Evolutionary conservation across 2,113 vertebrate species (phyloP).

Genomic region (Porphyrio hochstetteri): DNA sequence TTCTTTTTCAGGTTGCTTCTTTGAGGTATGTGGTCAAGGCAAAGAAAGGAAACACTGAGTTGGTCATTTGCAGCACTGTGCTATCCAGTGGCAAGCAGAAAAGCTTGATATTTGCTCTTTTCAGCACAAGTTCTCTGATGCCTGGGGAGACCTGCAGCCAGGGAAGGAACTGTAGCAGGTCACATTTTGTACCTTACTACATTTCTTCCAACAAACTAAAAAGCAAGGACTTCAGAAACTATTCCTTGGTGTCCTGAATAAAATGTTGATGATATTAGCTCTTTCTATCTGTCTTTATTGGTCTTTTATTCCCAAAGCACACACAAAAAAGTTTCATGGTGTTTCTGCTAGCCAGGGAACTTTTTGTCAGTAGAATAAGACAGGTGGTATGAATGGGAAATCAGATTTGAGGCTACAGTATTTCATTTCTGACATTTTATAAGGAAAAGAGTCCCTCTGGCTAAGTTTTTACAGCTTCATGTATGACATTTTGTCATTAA

Average conservation of each 20-base stretch:
- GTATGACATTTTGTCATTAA: conserved; percentile 60
- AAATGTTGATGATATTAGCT: neutral
- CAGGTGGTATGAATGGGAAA: conserved; percentile 1
- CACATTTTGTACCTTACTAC: neutral
- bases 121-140: neutral
- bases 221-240: neutral
- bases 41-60: neutral
- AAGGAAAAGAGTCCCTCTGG: conserved; percentile 17
- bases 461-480: conserved; percentile 28
- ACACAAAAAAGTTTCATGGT: neutral
- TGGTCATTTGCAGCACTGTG: neutral
- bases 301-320: neutral
- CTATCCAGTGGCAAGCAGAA: neutral
- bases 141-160: neutral
- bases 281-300: neutral
- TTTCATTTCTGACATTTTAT: conserved; percentile 52
- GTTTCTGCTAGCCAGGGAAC: neutral
- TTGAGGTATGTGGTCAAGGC: neutral
- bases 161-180: neutral
- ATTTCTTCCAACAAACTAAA: neutral
- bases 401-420: conserved; percentile 26
- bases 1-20: neutral
- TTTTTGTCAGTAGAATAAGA: neutral
- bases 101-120: neutral
- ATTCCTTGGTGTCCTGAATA: neutral